Evolutionary conservation across 1,140 invertebrate genomes (phyloP), one percentile per base, ranked within the genome.

Genomic region (Eriocheir sinensis): DNA sequence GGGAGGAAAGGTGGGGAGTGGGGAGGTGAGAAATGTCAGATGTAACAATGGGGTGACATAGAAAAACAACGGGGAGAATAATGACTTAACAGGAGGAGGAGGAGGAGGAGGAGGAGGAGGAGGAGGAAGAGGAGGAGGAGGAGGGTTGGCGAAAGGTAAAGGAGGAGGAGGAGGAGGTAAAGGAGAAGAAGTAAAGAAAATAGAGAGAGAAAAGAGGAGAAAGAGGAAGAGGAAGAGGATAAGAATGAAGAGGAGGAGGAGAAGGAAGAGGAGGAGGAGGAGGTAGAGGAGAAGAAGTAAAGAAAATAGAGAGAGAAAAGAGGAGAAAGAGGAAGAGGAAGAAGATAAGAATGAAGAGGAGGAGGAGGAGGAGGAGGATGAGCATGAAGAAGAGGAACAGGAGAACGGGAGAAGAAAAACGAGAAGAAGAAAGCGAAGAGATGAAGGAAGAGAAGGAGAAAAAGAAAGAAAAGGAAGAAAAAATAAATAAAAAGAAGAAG

Each of bases 21-120:
- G 60, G 60, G 60, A 72, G 21, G 60, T 72, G 60, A 72, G 27
- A n/a, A 72, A 21, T n/a, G 60, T 27, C 60, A 72, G 60, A n/a
- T 72, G 60, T n/a, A 72, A 72, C 36, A 86, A 41, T 40, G 83
- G 40, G 17, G 9, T 72, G 83, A 86, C 36, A 86, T 17, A 86
- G 83, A 86, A 41, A 86, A 41, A 86, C 60, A 72, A 27, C 60
- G 60, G 6, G 21, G n/a, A 72, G 60, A 72, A n/a, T 72, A 72
- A 72, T 72, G 60, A 72, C 21, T n/a, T n/a, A n/a, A n/a, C 60
- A 72, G 60, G 60, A n/a, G 60, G 21, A n/a, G 60, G 3, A 8
- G 44, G 44, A 8, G 44, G 44, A 8, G 44, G 44, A n/a, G 60
- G 60, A n/a, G 60, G 60, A 2, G 41, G 88, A 89, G 88, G 41